Conservation (phyloP, 2,888 invertebrate genomes). For the Cryptocephalus primarius region DNA sequence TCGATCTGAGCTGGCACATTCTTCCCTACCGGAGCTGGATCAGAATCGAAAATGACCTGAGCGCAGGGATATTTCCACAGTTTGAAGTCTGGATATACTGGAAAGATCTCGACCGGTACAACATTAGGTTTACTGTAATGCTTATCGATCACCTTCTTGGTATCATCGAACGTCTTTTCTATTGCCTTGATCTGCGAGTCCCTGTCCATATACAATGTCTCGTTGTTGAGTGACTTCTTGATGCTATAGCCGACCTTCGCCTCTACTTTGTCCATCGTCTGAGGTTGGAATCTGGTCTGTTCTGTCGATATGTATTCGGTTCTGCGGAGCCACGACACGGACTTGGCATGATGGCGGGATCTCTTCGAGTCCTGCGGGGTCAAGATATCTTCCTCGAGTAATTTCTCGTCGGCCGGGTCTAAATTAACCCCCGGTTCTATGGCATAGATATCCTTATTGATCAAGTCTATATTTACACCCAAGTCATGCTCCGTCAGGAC, state of each 20-base stretch:
- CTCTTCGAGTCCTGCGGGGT: conserved; percentile 81
- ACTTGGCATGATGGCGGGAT: conserved; percentile 90
- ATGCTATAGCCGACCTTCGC: conserved; percentile 98
- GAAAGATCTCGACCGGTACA: conserved; percentile 75
- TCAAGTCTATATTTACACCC: conserved; percentile 93
- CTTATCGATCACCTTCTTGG: conserved; percentile 71
- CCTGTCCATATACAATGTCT: conserved; percentile 90
- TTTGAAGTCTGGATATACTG: conserved; percentile 91
- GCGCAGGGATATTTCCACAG: conserved; percentile 98
- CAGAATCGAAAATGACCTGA: conserved; percentile 95
- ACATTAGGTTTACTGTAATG: conserved; percentile 97
- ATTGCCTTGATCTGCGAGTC: conserved; percentile 96
- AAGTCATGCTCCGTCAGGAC: conserved; percentile 95
- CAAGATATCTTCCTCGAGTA: conserved; percentile 89
- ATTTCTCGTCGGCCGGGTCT: conserved; percentile 87
- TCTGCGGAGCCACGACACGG: conserved; percentile 95
- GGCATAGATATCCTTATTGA: conserved; percentile 89
- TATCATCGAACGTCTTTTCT: conserved; percentile 91
- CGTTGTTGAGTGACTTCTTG: conserved; percentile 81
- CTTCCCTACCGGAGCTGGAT: conserved; percentile 86
- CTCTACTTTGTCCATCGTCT: conserved; percentile 94
- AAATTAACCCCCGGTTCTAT: conserved; percentile 65
- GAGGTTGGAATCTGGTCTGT: conserved; percentile 93
- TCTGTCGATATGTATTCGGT: conserved; percentile 99
- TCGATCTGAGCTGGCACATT: conserved; percentile 82